Percentiles rank a stretch among this genome's conserved stretches.
Conservation (phyloP, 2,113 vertebrate genomes). For the Delphinapterus leucas region DNA sequence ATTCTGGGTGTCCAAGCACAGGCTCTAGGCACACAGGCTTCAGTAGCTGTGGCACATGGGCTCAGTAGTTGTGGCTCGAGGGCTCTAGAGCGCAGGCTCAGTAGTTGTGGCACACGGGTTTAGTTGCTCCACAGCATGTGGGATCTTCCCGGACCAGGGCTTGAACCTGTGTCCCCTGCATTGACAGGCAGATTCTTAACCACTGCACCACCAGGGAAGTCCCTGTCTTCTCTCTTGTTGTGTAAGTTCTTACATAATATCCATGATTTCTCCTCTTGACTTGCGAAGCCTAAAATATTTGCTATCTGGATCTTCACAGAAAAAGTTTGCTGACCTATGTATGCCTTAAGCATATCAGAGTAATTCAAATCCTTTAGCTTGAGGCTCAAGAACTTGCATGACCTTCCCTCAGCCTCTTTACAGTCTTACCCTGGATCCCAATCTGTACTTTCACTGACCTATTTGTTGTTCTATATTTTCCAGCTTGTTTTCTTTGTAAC, state of each 20-base stretch:
- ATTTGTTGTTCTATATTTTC: not conserved
- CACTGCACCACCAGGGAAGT: no score
- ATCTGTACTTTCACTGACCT: not conserved
- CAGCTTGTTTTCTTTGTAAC: not conserved
- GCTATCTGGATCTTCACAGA: not conserved
- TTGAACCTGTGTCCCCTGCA: no score
- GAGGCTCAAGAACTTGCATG: not conserved
- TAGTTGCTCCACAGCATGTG: no score
- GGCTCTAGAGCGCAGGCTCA: no score
- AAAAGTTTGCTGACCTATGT: not conserved
- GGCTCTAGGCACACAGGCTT: not conserved
- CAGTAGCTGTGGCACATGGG: no score
- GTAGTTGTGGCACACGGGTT: no score
- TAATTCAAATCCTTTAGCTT: not conserved
- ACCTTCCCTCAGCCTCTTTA: not conserved
- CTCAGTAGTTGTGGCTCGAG: no score
- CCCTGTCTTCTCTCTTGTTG: not conserved
- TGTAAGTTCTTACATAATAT: not conserved
- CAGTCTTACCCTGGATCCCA: not conserved
- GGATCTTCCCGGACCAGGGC: no score
- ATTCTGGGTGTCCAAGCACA: not conserved
- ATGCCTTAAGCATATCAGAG: not conserved
- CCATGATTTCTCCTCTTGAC: not conserved
- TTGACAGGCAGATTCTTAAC: no score
- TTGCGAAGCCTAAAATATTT: not conserved